Evolutionary conservation across 2,797 vertebrate species (phyloP), one percentile per base, ranked within the genome.

Genomic region (Synanceia verrucosa): DNA sequence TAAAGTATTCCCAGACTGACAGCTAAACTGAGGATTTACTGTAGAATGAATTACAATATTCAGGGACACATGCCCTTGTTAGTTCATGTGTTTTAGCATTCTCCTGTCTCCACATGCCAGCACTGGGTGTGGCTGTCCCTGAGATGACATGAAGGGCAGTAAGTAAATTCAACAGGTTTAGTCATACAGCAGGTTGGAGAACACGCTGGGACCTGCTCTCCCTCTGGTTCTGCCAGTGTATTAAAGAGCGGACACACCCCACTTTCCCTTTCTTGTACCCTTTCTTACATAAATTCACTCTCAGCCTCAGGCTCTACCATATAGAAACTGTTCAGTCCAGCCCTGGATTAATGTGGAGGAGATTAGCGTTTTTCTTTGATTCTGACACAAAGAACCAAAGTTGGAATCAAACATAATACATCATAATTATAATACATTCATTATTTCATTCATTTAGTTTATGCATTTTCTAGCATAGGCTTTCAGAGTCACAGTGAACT

Each of bases 121-220:
- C 0, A 2, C 52, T 80, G 88, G 92, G 92, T 85, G 92, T 91
- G 91, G 90, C 53, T 87, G 84, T 90, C 88, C 84, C 65, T 70
- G 50, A 69, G 83, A 84, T 87, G 86, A 87, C 89, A 86, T 82
- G 61, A 79, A 73, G 77, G 69, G 83, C 56, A 60, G 57, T 65
- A 75, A 72, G 78, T 74, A 91, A 89, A 92, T 89, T 83, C 79
- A 90, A 85, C 88, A 90, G 86, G 89, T 90, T 91, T 88, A 89
- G 81, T 86, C 83, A 84, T 84, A 84, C 73, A 76, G 29, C 64
- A 64, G 56, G 78, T 86, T 76, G 50, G 76, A 46, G 65, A 87
- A 89, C 90, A 90, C 52, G 88, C 88, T 70, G 72, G 65, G 77
- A 89, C 91, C 81, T 92, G 90, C 79, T 80, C 65, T 70, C 39